Base-by-base conservation (phyloP, 2,797 vertebrate genomes). In the Periophthalmus magnuspinnatus region DNA sequence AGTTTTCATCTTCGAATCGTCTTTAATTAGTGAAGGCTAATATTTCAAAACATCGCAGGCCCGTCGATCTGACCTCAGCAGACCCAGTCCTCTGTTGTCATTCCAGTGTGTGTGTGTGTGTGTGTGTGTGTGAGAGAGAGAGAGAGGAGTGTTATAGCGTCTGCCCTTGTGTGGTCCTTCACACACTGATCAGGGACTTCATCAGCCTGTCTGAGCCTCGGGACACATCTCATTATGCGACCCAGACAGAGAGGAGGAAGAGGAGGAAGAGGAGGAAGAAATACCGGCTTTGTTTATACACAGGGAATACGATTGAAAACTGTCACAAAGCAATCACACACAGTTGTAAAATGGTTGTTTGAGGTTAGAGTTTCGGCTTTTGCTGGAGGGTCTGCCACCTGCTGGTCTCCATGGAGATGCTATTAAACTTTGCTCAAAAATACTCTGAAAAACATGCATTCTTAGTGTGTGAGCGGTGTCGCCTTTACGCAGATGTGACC, bases 191-290 rank as follows among this genome's bases (percentile, higher is more conserved):
- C 36, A 61, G 59, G 5, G 59, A 61, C 34, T 61, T 61, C 59
- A 61, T 61, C 59, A 61, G 59, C 32, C 33, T 41, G 59, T 61
- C 59, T 61, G 34, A 61, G 59, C n/a, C 36, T 36, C 59, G 32
- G n/a, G 59, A 21, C 34, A 61, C 59, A 61, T 22, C 59, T 61
- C 34, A 61, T 61, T 61, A 61, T 22, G 59, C 61, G 59, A 41
- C 59, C 33, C n/a, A 38, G 19, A 22, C 24, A 57, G 55, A 57
- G 13, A 57, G 21, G 11, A 54, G 52, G 32, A n/a, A 6, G 32
- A 60, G 58, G 33, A 45, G 52, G 33, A n/a, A 6, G 32, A 60
- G 52, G 33, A n/a, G 16, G 32, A 60, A 33, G 33, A 36, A 38
- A 60, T 10, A 10, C 58, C 11, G 58, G 3, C 59, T 61, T 22